Evolutionary conservation across 2,113 vertebrate species (phyloP).

Genomic region (Rhinolophus ferrumequinum): DNA sequence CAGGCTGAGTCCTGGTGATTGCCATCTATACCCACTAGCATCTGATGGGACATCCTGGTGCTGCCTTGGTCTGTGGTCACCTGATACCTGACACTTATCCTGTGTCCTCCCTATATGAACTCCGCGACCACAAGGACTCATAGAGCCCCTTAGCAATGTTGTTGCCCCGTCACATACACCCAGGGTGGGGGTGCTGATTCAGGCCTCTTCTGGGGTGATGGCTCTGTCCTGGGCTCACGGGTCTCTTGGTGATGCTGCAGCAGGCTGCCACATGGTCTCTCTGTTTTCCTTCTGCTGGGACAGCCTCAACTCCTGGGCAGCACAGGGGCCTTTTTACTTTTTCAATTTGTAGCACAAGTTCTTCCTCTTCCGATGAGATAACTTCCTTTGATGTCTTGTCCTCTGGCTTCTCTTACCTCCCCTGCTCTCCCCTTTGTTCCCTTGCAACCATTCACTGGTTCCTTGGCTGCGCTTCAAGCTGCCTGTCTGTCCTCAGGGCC

Average conservation of each 20-base stretch:
- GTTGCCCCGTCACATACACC: neutral
- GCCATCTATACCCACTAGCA: neutral
- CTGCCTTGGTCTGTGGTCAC: neutral
- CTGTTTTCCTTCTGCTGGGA: neutral
- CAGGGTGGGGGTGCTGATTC: neutral
- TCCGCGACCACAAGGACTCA: neutral
- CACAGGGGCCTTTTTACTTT: neutral
- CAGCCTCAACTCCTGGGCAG: neutral
- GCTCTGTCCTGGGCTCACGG: neutral
- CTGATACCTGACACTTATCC: neutral
- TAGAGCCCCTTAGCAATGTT: neutral
- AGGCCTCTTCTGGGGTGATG: neutral
- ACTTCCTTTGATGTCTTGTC: neutral
- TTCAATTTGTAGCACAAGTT: neutral
- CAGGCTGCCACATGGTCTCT: fast-evolving
- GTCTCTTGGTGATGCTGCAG: too few species aligned
- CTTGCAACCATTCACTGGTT: neutral
- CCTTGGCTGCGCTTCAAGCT: neutral
- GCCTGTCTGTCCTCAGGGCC: neutral
- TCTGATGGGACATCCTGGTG: neutral
- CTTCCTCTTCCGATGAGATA: neutral
- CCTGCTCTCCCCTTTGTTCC: neutral
- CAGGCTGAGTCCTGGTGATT: neutral
- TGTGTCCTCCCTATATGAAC: neutral
- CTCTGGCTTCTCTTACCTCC: neutral